A percentile compares a stretch with the other conserved stretches of the same genome.
Evolutionary conservation across 1,140 invertebrate genomes (phyloP).

Genomic region (Orussus abietinus): DNA sequence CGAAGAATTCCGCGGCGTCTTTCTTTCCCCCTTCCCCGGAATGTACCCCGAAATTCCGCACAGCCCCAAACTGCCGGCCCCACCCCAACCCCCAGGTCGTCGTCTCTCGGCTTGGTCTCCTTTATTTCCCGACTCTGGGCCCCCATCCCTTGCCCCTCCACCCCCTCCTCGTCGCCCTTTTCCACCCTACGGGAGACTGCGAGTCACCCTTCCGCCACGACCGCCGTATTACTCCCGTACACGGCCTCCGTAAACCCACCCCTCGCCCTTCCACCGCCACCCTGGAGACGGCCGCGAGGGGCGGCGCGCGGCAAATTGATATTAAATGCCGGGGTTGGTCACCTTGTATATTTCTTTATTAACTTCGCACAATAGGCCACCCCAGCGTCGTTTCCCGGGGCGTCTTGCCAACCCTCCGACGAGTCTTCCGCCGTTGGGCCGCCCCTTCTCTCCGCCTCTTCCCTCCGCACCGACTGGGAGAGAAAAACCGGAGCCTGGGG

Average conservation of each 20-base stretch:
- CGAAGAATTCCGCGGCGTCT: constrained; percentile 1
- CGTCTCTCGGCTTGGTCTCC: constrained; percentile 22
- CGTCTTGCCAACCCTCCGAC: too few species aligned
- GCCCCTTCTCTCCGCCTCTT: too few species aligned
- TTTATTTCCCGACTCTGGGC: constrained; percentile 23
- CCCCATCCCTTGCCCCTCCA: constrained; percentile 22
- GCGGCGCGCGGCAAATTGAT: constrained; percentile 43
- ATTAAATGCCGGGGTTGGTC: constrained; percentile 47
- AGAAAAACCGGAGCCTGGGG: too few species aligned
- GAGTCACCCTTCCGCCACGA: background rate
- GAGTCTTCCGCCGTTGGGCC: too few species aligned
- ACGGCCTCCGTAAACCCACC: constrained; percentile 5
- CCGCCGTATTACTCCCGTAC: background rate
- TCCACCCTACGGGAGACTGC: background rate
- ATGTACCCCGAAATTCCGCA: constrained; percentile 29
- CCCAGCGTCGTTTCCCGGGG: too few species aligned
- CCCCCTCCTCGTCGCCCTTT: constrained; percentile 12
- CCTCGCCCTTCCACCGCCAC: constrained; percentile 16
- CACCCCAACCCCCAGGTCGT: constrained; percentile 18
- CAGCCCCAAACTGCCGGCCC: constrained; percentile 23
- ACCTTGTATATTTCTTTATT: constrained; percentile 48
- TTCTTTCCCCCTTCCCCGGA: constrained; percentile 4
- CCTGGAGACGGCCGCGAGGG: constrained; percentile 20
- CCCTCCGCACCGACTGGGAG: too few species aligned
- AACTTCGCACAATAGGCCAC: constrained; percentile 31